Percentiles rank a stretch among this genome's conserved stretches.
phyloP scores from a whole-genome alignment of 2,113 vertebrate species.

The Planiliza haematocheilus region DNA sequence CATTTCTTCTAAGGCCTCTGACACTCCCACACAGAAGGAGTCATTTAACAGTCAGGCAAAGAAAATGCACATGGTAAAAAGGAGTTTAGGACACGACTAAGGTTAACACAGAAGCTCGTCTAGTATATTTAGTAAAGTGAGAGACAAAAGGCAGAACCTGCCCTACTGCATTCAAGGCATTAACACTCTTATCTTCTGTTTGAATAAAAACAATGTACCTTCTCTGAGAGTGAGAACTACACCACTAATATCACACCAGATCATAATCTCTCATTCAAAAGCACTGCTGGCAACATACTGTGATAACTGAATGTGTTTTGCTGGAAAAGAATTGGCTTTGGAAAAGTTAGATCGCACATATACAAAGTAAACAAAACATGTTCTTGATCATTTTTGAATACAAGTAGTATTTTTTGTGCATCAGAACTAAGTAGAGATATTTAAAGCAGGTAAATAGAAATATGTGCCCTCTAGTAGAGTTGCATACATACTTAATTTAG shows the following conservation, averaged over 20 bases:
- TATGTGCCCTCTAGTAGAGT: background rate
- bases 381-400: too few relatives aligned
- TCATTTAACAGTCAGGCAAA: constrained; percentile 14
- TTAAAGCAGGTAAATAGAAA: background rate
- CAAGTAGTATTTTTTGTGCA: too few relatives aligned
- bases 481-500: background rate
- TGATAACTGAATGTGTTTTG: background rate
- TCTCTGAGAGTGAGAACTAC: constrained; percentile 30
- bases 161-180: constrained; percentile 82
- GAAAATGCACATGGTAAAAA: constrained; percentile 14
- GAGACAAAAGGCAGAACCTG: constrained; percentile 79
- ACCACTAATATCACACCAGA: constrained; percentile 15
- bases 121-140: constrained; percentile 17
- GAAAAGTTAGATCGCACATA: background rate
- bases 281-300: background rate
- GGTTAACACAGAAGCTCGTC: constrained; percentile 24
- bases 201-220: constrained; percentile 45
- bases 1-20: constrained; percentile 8
- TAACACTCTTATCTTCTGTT: constrained; percentile 70
- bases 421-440: too few relatives aligned
- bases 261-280: background rate
- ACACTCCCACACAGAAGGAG: constrained; percentile 21
- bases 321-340: background rate
- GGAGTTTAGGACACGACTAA: background rate
- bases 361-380: background rate